phyloP scores from a whole-genome alignment of 2,797 vertebrate species.

The Eidolon dupreanum region DNA sequence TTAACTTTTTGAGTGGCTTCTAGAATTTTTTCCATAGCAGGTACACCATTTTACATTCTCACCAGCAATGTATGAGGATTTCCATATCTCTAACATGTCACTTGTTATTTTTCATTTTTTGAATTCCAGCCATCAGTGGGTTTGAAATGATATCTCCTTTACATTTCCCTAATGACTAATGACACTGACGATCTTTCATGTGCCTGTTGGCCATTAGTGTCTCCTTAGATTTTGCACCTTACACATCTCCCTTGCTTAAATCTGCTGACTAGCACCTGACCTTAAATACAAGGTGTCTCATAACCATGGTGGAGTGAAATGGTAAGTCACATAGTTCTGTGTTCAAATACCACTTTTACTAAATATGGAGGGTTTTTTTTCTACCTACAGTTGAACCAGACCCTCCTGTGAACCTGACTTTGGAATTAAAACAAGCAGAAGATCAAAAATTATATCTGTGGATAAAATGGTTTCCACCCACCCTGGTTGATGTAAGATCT shows the following conservation, averaged over 20 bases:
- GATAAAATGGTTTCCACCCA: constrained; percentile 92
- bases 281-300: background rate
- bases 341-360: background rate
- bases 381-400: constrained; percentile 92
- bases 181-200: background rate
- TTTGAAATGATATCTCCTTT: background rate
- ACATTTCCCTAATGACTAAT: background rate
- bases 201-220: background rate
- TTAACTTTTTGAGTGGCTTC: constrained; percentile 1
- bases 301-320: background rate
- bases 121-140: background rate
- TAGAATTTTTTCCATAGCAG: background rate
- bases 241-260: background rate
- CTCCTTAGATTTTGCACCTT: background rate
- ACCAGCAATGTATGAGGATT: background rate
- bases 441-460: constrained; percentile 88
- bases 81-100: background rate
- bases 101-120: background rate
- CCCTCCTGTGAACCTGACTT: constrained; percentile 91
- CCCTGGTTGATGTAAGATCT: constrained; percentile 90
- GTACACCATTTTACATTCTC: background rate
- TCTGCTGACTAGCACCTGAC: background rate
- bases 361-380: constrained; percentile 29
- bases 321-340: background rate
- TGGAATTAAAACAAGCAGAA: constrained; percentile 84